Percentiles rank a stretch among this genome's conserved stretches.
Conservation (phyloP, 2,797 vertebrate species). For the Chelon auratus region DNA sequence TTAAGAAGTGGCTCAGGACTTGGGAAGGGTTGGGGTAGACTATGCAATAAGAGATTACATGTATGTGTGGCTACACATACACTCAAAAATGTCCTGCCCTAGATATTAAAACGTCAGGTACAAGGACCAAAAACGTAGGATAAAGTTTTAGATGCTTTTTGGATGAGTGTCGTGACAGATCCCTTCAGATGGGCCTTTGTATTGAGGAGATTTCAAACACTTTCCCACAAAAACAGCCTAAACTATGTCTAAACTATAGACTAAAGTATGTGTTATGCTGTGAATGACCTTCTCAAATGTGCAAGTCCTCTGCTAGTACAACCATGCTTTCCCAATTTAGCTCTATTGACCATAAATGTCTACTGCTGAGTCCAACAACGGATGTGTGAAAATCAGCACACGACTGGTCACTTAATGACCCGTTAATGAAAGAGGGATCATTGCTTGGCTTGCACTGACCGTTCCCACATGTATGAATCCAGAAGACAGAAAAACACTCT, state of each 20-base stretch:
- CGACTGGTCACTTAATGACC: conserved; percentile 2
- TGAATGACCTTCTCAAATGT: too few relatives aligned
- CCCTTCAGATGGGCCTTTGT: not conserved
- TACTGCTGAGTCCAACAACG: not conserved
- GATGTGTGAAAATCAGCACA: conserved; percentile 4
- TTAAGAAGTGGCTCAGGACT: conserved; percentile 7
- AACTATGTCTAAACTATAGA: not conserved
- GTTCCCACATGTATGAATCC: not conserved
- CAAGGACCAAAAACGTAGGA: not conserved
- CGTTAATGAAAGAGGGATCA: not conserved
- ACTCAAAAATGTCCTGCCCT: too few relatives aligned
- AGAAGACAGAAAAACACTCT: not conserved
- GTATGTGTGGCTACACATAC: too few relatives aligned
- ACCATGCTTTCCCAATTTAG: not conserved
- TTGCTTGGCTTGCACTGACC: not conserved
- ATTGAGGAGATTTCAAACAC: not conserved
- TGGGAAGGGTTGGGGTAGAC: not conserved
- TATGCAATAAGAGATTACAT: too few relatives aligned
- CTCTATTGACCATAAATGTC: not conserved
- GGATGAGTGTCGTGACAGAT: not conserved
- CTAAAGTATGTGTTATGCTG: not conserved
- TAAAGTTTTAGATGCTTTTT: not conserved
- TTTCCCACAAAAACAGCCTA: not conserved
- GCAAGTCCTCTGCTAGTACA: too few relatives aligned
- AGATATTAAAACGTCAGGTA: not conserved